Evolutionary conservation across 1,140 invertebrate genomes (phyloP), one percentile per base, ranked within the genome.

Genomic region (Plutomurus gul): DNA sequence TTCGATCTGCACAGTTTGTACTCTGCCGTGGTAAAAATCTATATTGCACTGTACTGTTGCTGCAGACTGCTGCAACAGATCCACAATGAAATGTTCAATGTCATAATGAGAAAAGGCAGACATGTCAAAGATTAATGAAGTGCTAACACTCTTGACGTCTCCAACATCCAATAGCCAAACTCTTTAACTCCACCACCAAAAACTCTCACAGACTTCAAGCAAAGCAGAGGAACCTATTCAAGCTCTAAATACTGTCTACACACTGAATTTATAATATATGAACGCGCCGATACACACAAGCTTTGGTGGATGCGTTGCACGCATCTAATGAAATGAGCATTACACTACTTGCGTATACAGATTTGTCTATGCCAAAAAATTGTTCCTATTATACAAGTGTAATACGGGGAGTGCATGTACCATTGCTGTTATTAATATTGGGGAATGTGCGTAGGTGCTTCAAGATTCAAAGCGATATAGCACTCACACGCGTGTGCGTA

Each of bases 51-150:
- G 18, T 51, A 40, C 70, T 72, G 36, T 40, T 43, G 36, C 70
- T 71, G 11, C 20, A 27, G 39, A 43, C 36, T 72, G 39, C 36
- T 43, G 36, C 18, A 40, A 22, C 70, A 39, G 56, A 65, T 65
- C 56, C 56, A 65, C 56, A 65, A 65, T 65, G 56, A 65, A 65
- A 60, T 72, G 65, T 47, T 77, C 76, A 77, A 71, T 74, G 77
- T 78, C 77, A 78, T 74, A 78, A 71, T 73, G 77, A 78, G 71
- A 65, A 78, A 78, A 51, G 43, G 47, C 70, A 78, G 77, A 74
- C 77, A 78, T 74, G 78, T 79, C 78, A 75, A 79, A 79, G 78
- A 79, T 79, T 79, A 79, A 79, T 79, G 78, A 79, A 79, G 78
- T 79, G 78, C 78, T 79, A 79, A 79, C 77, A 74, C 70, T 73